Evolutionary conservation across 2,113 vertebrate species (phyloP).

Genomic region (Lucifuga dentata): DNA sequence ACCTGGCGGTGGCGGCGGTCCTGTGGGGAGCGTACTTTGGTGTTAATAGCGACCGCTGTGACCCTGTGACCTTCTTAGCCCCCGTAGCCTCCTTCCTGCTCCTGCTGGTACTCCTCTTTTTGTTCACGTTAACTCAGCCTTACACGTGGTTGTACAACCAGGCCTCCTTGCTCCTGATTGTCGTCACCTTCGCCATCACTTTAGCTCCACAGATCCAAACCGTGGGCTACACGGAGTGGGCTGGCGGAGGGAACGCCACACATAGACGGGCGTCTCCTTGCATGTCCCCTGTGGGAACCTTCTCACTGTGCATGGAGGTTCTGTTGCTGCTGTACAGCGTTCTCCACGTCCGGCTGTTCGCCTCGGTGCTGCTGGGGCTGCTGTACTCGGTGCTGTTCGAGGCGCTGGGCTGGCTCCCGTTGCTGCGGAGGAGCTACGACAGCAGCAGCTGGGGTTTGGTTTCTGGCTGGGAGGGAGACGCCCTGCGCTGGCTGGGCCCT

Average conservation of each 20-base stretch:
- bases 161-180: slow-evolving; percentile 88
- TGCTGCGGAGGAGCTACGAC: slow-evolving; percentile 70
- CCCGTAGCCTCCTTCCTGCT: slow-evolving; percentile 89
- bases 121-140: slow-evolving; percentile 91
- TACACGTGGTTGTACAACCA: slow-evolving; percentile 91
- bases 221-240: slow-evolving; percentile 73
- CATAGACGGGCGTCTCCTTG: slow-evolving; percentile 76
- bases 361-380: slow-evolving; percentile 91
- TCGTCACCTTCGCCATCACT: slow-evolving; percentile 90
- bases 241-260: slow-evolving; percentile 71
- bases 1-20: slow-evolving; percentile 88
- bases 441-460: slow-evolving; percentile 17
- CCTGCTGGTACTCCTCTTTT: slow-evolving; percentile 87
- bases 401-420: slow-evolving; percentile 89
- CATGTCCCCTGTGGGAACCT: slow-evolving; percentile 94
- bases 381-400: slow-evolving; percentile 94
- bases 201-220: slow-evolving; percentile 90
- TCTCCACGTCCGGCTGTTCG: slow-evolving; percentile 94
- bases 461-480: slow-evolving; percentile 54
- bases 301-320: slow-evolving; percentile 95
- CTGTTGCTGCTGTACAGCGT: slow-evolving; percentile 95
- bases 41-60: slow-evolving; percentile 83
- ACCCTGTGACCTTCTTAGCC: slow-evolving; percentile 83
- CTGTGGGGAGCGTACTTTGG: slow-evolving; percentile 93
- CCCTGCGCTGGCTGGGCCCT: slow-evolving; percentile 86